These are phyloP conservation scores for Anser brachyrhynchus DNA, from an alignment of 2,113 vertebrate species.

Conservation along the genomic window DNA sequence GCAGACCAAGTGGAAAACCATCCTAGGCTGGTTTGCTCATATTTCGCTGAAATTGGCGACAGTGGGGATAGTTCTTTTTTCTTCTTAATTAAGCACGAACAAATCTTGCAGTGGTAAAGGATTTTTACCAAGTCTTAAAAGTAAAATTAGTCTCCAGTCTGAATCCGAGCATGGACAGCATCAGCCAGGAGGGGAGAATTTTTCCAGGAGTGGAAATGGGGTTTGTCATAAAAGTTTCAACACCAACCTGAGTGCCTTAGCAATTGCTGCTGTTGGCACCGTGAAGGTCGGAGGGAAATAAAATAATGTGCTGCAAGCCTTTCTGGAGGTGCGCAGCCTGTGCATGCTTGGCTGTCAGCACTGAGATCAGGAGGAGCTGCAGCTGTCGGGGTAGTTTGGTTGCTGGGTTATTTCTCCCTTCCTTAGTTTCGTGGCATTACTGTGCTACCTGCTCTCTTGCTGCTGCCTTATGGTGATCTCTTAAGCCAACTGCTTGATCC, in stretches of 20 bases:
- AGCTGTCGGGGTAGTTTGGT: not conserved
- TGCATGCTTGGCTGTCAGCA: accelerated
- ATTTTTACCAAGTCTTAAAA: conserved; percentile 9
- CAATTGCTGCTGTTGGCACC: not conserved
- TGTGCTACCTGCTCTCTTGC: not conserved
- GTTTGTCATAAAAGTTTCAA: not conserved
- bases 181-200: not conserved
- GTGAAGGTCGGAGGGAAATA: not conserved
- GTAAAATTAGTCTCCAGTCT: not conserved
- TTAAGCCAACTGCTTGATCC: not conserved
- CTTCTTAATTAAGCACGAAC: not conserved
- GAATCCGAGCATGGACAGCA: not conserved
- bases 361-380: not conserved
- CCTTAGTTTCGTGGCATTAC: not conserved
- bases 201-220: not conserved
- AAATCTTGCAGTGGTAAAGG: not conserved
- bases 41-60: not conserved
- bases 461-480: not conserved
- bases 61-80: not conserved
- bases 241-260: not conserved
- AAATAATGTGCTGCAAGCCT: not conserved
- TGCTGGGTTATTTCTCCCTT: not conserved
- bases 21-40: not conserved
- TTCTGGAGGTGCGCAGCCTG: not conserved
- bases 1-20: not conserved